Evolutionary conservation across 2,797 vertebrate genomes (phyloP).

Genomic region (Emydoidea blandingii): DNA sequence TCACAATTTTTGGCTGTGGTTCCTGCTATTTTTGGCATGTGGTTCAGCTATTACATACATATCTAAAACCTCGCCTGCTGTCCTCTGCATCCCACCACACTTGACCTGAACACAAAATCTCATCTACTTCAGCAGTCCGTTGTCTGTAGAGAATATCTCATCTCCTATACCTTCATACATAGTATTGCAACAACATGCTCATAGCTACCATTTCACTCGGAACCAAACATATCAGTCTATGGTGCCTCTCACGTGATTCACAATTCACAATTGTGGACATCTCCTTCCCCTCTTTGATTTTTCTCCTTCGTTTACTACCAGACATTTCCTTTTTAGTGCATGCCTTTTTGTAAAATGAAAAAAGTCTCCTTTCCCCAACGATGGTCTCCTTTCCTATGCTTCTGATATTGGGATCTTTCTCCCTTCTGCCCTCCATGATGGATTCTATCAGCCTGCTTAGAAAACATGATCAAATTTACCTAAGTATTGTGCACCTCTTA

Average conservation of each 20-base stretch:
- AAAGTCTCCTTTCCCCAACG: neutral
- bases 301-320: neutral
- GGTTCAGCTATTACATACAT: neutral
- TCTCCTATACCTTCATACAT: neutral
- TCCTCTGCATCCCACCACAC: neutral
- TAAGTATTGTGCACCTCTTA: neutral
- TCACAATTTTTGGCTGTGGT: neutral
- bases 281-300: neutral
- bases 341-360: neutral
- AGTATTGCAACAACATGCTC: neutral
- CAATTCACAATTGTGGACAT: neutral
- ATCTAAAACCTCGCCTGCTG: neutral
- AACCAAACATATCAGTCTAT: neutral
- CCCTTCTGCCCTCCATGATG: accelerated
- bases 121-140: neutral
- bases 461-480: neutral
- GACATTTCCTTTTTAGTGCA: neutral
- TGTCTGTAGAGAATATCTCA: neutral
- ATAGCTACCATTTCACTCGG: neutral
- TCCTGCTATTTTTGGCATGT: neutral
- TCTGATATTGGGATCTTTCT: neutral
- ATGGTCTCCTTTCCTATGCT: neutral
- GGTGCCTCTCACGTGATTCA: neutral
- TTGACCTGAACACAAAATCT: neutral
- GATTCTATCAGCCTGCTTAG: neutral